A percentile compares a stretch with the other conserved stretches of the same genome.
phyloP scores from a whole-genome alignment of 2,113 vertebrate species.

The Syngnathoides biaculeatus region DNA sequence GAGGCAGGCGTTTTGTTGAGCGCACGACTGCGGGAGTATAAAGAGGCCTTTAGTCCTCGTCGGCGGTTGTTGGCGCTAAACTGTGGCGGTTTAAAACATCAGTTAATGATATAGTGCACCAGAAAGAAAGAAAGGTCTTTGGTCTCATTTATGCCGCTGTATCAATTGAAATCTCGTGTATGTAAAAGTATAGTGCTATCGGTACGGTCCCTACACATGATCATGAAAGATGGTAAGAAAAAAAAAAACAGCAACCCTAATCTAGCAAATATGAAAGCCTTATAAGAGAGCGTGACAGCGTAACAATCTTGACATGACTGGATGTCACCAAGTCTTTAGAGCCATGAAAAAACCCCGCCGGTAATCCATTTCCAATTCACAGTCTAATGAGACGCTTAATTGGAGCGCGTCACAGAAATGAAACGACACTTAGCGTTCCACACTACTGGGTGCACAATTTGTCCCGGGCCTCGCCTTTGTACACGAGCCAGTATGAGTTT shows the following conservation, averaged over 20 bases:
- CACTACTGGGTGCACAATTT: slow-evolving; percentile 35
- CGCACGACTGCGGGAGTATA: too few relatives aligned
- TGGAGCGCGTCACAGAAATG: slow-evolving; percentile 18
- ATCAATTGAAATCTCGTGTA: too few relatives aligned
- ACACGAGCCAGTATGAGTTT: slow-evolving; percentile 24
- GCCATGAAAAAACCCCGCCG: slow-evolving; percentile 28
- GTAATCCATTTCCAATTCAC: slow-evolving; percentile 35
- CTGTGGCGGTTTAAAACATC: too few relatives aligned
- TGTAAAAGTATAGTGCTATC: too few relatives aligned
- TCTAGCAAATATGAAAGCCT: slow-evolving; percentile 4
- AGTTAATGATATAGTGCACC: too few relatives aligned
- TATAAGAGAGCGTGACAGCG: slow-evolving; percentile 2
- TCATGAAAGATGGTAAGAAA: too few relatives aligned
- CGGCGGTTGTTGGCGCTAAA: too few relatives aligned
- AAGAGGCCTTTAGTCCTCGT: too few relatives aligned
- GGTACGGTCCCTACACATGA: too few relatives aligned
- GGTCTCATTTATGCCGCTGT: too few relatives aligned
- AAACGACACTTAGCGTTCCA: slow-evolving; percentile 39
- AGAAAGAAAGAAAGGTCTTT: too few relatives aligned
- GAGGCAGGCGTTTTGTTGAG: too few relatives aligned
- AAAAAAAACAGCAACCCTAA: background rate
- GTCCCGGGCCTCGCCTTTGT: slow-evolving; percentile 22
- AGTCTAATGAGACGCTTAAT: slow-evolving; percentile 47
- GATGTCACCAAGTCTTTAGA: slow-evolving; percentile 18
- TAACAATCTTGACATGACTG: slow-evolving; percentile 6